phyloP scores from a whole-genome alignment of 1,140 invertebrate genomes.

The Tetramorium alpestre region DNA sequence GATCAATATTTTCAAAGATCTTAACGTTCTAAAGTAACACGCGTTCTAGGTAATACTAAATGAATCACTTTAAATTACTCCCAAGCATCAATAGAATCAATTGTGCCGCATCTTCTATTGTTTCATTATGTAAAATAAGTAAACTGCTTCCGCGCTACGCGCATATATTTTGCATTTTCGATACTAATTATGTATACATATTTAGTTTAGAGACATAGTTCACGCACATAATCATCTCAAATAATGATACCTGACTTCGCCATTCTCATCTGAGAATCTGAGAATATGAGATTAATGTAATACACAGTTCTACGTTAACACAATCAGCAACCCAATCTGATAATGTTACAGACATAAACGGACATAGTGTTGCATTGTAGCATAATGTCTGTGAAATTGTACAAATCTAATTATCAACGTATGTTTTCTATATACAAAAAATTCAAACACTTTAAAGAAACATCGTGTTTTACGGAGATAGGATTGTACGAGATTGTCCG shows the following conservation, averaged over 20 bases:
- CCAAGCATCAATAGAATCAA: neutral
- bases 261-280: neutral
- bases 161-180: conserved; percentile 75
- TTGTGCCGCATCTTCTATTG: neutral
- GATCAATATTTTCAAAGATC: neutral
- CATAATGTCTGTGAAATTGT: conserved; percentile 64
- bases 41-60: neutral
- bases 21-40: neutral
- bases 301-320: conserved; percentile 6
- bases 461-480: neutral
- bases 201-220: conserved; percentile 61
- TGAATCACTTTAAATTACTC: neutral
- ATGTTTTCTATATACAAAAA: conserved; percentile 66
- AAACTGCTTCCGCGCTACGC: conserved; percentile 67
- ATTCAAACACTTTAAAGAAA: neutral
- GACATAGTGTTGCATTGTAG: conserved; percentile 33
- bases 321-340: neutral
- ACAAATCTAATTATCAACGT: conserved; percentile 61
- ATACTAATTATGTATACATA: conserved; percentile 62
- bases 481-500: neutral
- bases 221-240: conserved; percentile 51
- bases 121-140: conserved; percentile 52
- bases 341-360: conserved; percentile 32
- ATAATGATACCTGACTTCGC: conserved; percentile 2
- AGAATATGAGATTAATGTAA: neutral